Percentiles rank a stretch among this genome's conserved stretches.
These are phyloP conservation scores for Lucilia cuprina DNA, from an alignment of 1,140 invertebrate genomes.

Conservation along the genomic window DNA sequence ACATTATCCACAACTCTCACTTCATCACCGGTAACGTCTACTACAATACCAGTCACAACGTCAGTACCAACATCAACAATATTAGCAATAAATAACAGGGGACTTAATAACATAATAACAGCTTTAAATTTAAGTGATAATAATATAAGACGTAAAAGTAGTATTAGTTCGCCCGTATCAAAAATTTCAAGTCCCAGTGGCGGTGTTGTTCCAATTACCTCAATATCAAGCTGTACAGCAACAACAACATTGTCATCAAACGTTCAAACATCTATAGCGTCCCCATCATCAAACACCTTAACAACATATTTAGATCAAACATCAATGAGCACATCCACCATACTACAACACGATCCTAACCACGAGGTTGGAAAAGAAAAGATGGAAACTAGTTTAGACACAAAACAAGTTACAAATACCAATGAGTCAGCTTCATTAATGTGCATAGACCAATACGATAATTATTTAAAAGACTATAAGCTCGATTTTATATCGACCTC, in stretches of 20 bases:
- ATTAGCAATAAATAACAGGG: background rate
- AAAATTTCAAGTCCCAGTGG: background rate
- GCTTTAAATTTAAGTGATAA: conserved; percentile 8
- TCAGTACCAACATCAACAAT: background rate
- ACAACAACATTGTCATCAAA: background rate
- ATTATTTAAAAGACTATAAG: background rate
- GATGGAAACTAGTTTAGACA: too few relatives aligned
- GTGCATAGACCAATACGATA: background rate
- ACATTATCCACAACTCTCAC: background rate
- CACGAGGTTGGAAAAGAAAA: too few relatives aligned
- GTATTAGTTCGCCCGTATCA: background rate
- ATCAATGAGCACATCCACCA: too few relatives aligned
- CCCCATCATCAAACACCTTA: conserved; percentile 28
- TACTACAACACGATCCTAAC: too few relatives aligned
- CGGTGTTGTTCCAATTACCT: background rate
- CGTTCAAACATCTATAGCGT: background rate
- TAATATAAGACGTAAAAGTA: background rate
- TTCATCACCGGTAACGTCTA: background rate
- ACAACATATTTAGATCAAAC: background rate
- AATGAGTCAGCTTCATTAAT: background rate
- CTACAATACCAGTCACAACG: background rate
- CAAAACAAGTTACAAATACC: background rate
- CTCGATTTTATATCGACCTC: background rate
- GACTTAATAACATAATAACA: conserved; percentile 2
- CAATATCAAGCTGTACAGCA: background rate